Percentiles rank a stretch among this genome's conserved stretches.
Conservation (phyloP, 1,140 invertebrate species). For the Druon quercuslanigerum region DNA sequence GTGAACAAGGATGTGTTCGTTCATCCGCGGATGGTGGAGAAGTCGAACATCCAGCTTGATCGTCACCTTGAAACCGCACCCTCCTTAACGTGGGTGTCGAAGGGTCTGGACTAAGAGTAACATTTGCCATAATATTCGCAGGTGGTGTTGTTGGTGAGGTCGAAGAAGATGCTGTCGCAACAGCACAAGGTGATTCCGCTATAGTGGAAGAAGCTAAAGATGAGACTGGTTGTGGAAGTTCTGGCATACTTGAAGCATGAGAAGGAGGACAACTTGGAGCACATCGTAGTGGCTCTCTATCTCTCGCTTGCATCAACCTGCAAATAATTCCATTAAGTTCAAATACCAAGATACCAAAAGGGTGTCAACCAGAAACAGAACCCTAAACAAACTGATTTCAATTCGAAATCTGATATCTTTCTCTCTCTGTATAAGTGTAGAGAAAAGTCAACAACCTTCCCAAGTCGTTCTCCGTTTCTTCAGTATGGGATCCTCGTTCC, state of each 20-base stretch:
- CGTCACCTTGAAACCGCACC: slow-evolving; percentile 82
- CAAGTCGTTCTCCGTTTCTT: slow-evolving; percentile 64
- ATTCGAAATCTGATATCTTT: too few species aligned
- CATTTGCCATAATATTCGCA: slow-evolving; percentile 46
- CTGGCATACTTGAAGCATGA: slow-evolving; percentile 82
- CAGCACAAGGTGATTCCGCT: slow-evolving; percentile 75
- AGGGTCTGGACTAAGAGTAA: slow-evolving; percentile 55
- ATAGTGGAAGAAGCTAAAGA: slow-evolving; percentile 59
- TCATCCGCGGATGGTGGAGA: slow-evolving; percentile 49
- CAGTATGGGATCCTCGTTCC: slow-evolving; percentile 62
- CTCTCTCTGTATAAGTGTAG: slow-evolving; percentile 31
- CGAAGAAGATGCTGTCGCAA: slow-evolving; percentile 73
- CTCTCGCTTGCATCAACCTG: slow-evolving; percentile 77
- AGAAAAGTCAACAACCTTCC: slow-evolving; percentile 61
- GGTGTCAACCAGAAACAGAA: slow-evolving; percentile 30
- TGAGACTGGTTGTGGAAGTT: slow-evolving; percentile 71
- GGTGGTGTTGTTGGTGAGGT: slow-evolving; percentile 53
- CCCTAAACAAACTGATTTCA: neutral
- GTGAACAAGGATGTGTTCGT: slow-evolving; percentile 64
- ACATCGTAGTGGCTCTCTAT: slow-evolving; percentile 78
- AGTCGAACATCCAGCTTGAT: slow-evolving; percentile 68
- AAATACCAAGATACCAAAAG: neutral
- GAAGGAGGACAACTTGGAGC: slow-evolving; percentile 66
- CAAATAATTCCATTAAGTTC: slow-evolving; percentile 43
- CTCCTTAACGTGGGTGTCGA: slow-evolving; percentile 70